phyloP scores from a whole-genome alignment of 2,797 vertebrate species.

The Poecilia gillii region DNA sequence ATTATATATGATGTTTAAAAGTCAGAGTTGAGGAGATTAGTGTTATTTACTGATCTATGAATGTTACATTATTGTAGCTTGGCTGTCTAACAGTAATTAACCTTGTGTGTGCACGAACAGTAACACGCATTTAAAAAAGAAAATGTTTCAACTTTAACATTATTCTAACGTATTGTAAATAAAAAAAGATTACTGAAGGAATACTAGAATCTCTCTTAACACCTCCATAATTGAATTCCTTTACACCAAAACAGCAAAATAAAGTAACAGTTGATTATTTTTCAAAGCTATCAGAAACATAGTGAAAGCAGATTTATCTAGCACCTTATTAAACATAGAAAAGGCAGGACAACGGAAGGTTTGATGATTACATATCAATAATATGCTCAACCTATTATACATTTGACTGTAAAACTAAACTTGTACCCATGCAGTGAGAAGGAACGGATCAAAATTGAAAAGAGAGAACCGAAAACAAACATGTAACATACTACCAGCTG shows the following conservation, averaged over 20 bases:
- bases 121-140: not conserved
- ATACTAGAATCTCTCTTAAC: not conserved
- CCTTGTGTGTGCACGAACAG: conserved; percentile 2
- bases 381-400: conserved; percentile 15
- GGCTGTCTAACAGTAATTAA: conserved; percentile 23
- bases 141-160: not conserved
- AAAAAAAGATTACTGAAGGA: not conserved
- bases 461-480: not conserved
- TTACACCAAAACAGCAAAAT: conserved; percentile 9
- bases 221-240: conserved; percentile 5
- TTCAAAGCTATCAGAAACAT: conserved; percentile 23
- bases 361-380: conserved; percentile 12
- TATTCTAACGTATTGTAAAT: conserved; percentile 9
- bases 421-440: conserved; percentile 19
- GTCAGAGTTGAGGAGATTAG: not conserved
- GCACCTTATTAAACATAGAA: conserved; percentile 30
- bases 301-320: conserved; percentile 31
- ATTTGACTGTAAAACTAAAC: conserved; percentile 21
- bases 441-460: conserved; percentile 22
- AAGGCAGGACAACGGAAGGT: conserved; percentile 19
- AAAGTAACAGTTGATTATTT: not conserved
- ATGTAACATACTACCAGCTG: conserved; percentile 16
- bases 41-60: not conserved
- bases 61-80: not conserved
- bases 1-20: too few species aligned